Percentiles rank a stretch among this genome's conserved stretches.
Evolutionary conservation across 2,113 vertebrate species (phyloP).

Genomic region (Chiloscyllium plagiosum): DNA sequence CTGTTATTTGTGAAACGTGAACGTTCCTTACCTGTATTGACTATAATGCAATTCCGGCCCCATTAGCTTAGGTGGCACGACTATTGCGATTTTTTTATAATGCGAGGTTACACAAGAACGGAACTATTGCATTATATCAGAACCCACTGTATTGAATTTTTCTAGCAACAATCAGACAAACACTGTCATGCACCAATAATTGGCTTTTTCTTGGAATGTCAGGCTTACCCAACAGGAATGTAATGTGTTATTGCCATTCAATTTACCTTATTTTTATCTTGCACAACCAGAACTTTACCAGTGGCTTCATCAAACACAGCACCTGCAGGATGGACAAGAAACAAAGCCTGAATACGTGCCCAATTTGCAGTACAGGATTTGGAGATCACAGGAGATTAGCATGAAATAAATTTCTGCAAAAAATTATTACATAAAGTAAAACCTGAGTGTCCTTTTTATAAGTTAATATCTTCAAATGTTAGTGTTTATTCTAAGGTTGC

Average conservation of each 20-base stretch:
- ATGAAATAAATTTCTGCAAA: neutral
- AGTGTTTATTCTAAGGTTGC: neutral
- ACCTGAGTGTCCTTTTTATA: neutral
- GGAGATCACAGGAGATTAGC: slow-evolving; percentile 29
- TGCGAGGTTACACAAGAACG: too few relatives aligned
- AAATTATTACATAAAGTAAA: neutral
- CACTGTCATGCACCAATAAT: neutral
- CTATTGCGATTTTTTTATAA: too few relatives aligned
- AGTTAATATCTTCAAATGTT: neutral
- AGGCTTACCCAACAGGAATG: neutral
- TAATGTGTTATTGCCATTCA: neutral
- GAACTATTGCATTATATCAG: too few relatives aligned
- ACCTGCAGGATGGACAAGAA: slow-evolving; percentile 54
- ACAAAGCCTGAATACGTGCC: neutral
- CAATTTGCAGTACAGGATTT: neutral
- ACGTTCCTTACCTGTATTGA: too few relatives aligned
- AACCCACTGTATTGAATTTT: too few relatives aligned
- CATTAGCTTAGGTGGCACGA: too few relatives aligned
- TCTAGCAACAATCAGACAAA: neutral
- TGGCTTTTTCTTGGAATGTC: neutral
- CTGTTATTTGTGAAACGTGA: too few relatives aligned
- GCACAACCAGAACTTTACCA: slow-evolving; percentile 83
- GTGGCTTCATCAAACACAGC: slow-evolving; percentile 79
- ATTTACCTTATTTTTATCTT: slow-evolving; percentile 85
- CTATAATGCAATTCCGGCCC: too few relatives aligned